Evolutionary conservation across 2,888 invertebrate genomes (phyloP), one percentile per base, ranked within the genome.

Genomic region (Polylopha cassiicola): DNA sequence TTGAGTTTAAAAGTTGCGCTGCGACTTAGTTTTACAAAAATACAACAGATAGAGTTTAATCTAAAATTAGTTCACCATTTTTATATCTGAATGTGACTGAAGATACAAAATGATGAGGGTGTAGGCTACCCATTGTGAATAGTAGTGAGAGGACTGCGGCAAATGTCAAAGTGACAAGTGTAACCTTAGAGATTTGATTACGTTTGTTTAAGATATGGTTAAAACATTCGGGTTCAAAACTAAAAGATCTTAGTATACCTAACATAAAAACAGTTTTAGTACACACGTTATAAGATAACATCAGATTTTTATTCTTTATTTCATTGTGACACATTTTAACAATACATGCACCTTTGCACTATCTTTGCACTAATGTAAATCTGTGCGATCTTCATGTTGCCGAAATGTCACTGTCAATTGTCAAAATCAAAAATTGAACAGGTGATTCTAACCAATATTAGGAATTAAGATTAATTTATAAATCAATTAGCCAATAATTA

Each of bases 401-500:
- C n/a, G n/a, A n/a, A n/a, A n/a, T 29, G 29, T 29, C 29, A 18
- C 2, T 17, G 30, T 20, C 13, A 18, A 7, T 2, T 13, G 27
- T 17, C 18, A 29, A 3, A 3, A n/a, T n/a, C n/a, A n/a, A n/a
- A n/a, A n/a, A n/a, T n/a, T n/a, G n/a, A n/a, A n/a, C n/a, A n/a
- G n/a, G n/a, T n/a, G n/a, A n/a, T n/a, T n/a, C n/a, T n/a, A n/a
- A n/a, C n/a, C n/a, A n/a, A n/a, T n/a, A n/a, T n/a, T n/a, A n/a
- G 11, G 3, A 20, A 30, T 13, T 17, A 7, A 18, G 8, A 18
- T 16, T 15, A 11, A 10, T 8, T 6, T 4, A 7, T 3, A 4
- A 11, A 7, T 6, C 3, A 28, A 14, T 34, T 29, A 32, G 13
- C 20, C 9, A 24, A 15, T 27, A 30, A 48, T 27, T 21, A 82